Base-by-base conservation (phyloP, 2,888 invertebrate species). In the Helicoverpa assulta region DNA sequence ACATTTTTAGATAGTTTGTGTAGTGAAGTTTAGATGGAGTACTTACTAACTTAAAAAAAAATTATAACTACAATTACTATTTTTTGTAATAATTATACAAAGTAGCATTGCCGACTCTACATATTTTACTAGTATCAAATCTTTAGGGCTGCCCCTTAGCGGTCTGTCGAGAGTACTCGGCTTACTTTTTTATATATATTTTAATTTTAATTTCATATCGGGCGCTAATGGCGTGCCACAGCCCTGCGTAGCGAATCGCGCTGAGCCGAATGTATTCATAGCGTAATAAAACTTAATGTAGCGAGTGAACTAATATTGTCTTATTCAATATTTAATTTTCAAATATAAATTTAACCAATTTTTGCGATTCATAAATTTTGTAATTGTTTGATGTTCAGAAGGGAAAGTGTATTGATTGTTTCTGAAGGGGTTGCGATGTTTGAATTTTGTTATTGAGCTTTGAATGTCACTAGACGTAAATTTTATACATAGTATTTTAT, bases 131-230 rank as follows among this genome's bases (percentile, higher is more conserved):
- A 89, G 85, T 73, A 79, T 88, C 88, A 91, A 93, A 94, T 93
- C 92, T 91, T 91, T 92, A 95, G 95, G 95, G 94, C 87, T 95
- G 92, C 91, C 95, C 94, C 95, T 95, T 89, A 92, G 95, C 91
- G 95, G 95, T 95, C 92, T 92, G 93, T 93, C 83, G 92, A 95
- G 94, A 90, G 95, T 93, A 87, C 95, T 95, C 91, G 84, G 88
- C 88, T 91, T 86, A 91, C 90, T 92, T 95, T 95, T 95, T 95
- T 95, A 93, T 95, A 93, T 95, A 93, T 95, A 95, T 95, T 95
- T 95, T 95, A 95, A 95, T 95, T 95, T 95, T 94, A 95, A 95
- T 95, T 95, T 95, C 94, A 95, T 95, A 95, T 95, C 94, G 92
- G 90, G 94, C 91, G 94, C 91, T 95, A 95, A 95, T 95, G 93